Evolutionary conservation across 1,140 invertebrate species (phyloP), one percentile per base, ranked within the genome.

Genomic region (Eumeta japonica): DNA sequence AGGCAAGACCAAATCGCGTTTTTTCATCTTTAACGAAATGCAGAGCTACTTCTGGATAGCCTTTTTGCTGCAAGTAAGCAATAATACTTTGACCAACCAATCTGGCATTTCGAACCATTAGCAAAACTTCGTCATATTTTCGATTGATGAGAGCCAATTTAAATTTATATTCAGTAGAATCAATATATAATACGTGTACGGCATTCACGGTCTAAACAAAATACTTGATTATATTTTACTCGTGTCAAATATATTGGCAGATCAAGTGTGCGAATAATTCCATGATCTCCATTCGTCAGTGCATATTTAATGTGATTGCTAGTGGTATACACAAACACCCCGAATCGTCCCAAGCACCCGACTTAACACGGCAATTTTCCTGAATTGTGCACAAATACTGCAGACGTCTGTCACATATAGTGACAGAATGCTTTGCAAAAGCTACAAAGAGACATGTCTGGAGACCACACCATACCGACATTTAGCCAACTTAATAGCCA

Each of bases 21-120:
- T 96, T 97, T 47, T 98, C 93, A 65, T 99, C 97, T 71, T 99
- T 99, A 0, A 99, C 97, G 78, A 99, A 99, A 67, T 99, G 96
- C 5, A 99, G 76, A 0, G 97, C 97, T n/a, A 99, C 94, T 77
- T 99, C 97, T 0, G 97, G 97, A 72, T 99, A 99, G 74, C 74
- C 74, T 77, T 99, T 99, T 72, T 98, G 95, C 74, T 99, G 96
- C 28, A 99, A 77, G 66, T 99, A 99, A 0, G 95, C 92, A 58
- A 99, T 99, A 48, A 99, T 98, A 12, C 95, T 96, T 77, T 99
- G 97, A 0, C 97, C 97, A 7, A 99, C 93, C 1, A 99, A 77
- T 59, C 96, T 92, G n/a, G 95, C 91, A 49, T 92, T 96, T 15
- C 94, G 82, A 7, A 99, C 96, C 94, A 99, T 99, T 56, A 96